Percentiles rank a stretch among this genome's conserved stretches.
Evolutionary conservation across 2,888 invertebrate genomes (phyloP).

Genomic region (Rhagium mordax): DNA sequence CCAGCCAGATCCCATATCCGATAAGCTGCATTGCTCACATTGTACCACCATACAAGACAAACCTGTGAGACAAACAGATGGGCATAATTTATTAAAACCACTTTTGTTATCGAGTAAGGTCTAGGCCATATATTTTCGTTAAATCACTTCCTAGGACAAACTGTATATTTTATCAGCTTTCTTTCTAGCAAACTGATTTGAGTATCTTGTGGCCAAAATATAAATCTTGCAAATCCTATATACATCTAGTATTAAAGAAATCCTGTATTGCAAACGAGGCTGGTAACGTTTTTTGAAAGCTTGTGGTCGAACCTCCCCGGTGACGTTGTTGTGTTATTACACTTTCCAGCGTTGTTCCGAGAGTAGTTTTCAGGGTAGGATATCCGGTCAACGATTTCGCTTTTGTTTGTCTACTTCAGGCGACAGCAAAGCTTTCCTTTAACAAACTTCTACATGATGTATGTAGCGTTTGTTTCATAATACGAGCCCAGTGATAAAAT

Average conservation of each 20-base stretch:
- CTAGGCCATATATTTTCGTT: no score
- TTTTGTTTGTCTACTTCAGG: conserved; percentile 38
- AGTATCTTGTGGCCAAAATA: background rate
- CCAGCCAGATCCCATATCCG: no score
- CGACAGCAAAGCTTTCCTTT: background rate
- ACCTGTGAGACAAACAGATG: no score
- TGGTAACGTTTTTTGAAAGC: background rate
- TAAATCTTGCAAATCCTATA: background rate
- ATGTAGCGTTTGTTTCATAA: background rate
- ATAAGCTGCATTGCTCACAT: no score
- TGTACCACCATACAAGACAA: no score
- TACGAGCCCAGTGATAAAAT: background rate
- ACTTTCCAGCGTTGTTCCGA: conserved; percentile 3
- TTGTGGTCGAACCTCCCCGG: background rate
- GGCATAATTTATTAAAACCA: no score
- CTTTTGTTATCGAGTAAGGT: no score
- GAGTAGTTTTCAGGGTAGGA: conserved; percentile 26
- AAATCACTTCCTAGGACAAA: no score
- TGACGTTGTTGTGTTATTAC: conserved; percentile 3
- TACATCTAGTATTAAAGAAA: background rate
- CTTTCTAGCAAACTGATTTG: no score
- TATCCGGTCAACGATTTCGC: conserved; percentile 47
- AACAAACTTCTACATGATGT: conserved; percentile 8
- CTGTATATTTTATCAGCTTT: no score
- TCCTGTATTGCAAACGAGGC: background rate